These are phyloP conservation scores for Amphiprion ocellaris DNA, from an alignment of 2,113 vertebrate genomes.

Conservation along the genomic window DNA sequence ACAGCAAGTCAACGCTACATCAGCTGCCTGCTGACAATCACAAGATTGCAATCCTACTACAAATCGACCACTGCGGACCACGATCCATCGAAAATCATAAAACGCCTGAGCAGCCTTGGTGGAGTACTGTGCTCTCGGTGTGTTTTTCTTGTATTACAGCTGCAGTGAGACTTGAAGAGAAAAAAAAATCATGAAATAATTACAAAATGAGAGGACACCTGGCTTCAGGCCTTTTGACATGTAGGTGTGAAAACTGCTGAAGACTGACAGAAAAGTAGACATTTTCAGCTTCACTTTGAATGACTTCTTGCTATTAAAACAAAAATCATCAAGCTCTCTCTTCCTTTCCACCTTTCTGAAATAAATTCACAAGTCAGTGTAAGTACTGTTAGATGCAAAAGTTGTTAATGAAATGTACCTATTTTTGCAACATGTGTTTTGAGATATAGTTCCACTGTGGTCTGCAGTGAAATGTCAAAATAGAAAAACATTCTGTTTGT, in stretches of 20 bases:
- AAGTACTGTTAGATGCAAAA: neutral
- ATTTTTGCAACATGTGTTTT: neutral
- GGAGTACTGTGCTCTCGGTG: no score
- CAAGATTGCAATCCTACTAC: no score
- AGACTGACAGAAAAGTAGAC: neutral
- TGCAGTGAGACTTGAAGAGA: neutral
- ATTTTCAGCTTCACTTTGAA: neutral
- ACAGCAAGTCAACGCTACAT: no score
- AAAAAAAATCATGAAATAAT: slow-evolving; percentile 1
- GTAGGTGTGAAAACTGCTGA: slow-evolving; percentile 36
- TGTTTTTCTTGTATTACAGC: neutral
- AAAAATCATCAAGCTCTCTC: neutral
- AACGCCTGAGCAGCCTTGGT: no score
- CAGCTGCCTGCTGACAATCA: no score
- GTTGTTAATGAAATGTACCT: neutral
- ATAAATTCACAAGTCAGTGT: neutral
- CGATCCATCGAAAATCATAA: no score
- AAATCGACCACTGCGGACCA: no score
- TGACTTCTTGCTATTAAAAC: neutral
- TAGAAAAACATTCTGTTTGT: neutral
- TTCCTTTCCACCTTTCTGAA: neutral
- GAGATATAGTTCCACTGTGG: neutral
- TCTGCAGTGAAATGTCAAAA: slow-evolving; percentile 11
- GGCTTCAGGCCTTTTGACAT: slow-evolving; percentile 43
- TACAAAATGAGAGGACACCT: neutral